phyloP scores from a whole-genome alignment of 1,140 invertebrate genomes.

The Conus betulinus region DNA sequence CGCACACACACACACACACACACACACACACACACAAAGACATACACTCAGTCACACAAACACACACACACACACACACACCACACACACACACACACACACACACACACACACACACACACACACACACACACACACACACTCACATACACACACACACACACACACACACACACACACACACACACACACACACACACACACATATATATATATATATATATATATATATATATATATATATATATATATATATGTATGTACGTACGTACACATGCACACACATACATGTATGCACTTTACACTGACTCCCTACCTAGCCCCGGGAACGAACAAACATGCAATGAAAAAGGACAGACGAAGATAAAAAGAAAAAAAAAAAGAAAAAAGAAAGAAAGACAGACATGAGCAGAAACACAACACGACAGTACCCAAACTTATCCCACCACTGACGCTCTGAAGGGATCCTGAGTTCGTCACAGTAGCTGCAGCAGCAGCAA shows the following conservation, averaged over 20 bases:
- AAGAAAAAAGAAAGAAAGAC: too few species aligned
- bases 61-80: slow-evolving; percentile 5
- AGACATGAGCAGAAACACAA: too few species aligned
- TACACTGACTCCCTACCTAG: too few species aligned
- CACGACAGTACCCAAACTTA: too few species aligned
- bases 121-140: slow-evolving; percentile 6
- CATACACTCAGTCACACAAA: neutral
- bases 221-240: neutral
- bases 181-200: neutral
- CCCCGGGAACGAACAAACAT: too few species aligned
- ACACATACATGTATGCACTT: neutral
- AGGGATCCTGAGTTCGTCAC: too few species aligned
- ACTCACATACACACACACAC: slow-evolving; percentile 2
- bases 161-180: slow-evolving; percentile 8
- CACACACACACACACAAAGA: neutral
- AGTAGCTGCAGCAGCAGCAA: too few species aligned
- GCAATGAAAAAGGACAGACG: too few species aligned
- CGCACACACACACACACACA: neutral
- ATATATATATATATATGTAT: neutral
- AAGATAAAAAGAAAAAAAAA: too few species aligned
- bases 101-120: neutral
- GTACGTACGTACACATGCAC: neutral
- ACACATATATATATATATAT: neutral
- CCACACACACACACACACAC: neutral
- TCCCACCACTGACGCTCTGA: too few species aligned